Percentiles rank a stretch among this genome's conserved stretches.
phyloP scores from a whole-genome alignment of 1,140 invertebrate species.

The Pinna nobilis region DNA sequence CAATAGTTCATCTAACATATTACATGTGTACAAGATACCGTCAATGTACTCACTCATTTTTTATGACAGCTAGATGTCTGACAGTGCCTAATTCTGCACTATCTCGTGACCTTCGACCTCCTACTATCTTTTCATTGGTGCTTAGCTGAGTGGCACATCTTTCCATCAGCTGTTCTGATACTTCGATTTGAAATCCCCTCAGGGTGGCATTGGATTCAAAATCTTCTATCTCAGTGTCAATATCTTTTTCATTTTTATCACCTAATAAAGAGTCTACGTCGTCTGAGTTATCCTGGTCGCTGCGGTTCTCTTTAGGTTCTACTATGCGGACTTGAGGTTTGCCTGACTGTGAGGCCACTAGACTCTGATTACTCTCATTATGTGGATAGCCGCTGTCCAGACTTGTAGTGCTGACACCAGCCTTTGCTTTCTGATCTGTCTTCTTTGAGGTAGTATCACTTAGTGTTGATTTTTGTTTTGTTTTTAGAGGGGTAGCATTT shows the following conservation, averaged over 20 bases:
- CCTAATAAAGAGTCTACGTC: slow-evolving; percentile 19
- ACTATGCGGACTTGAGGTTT: slow-evolving; percentile 38
- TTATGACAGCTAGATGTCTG: slow-evolving; percentile 61
- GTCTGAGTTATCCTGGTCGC: slow-evolving; percentile 14
- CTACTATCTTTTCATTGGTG: slow-evolving; percentile 67
- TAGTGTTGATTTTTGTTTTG: not conserved
- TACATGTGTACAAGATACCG: not conserved
- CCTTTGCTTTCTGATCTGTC: slow-evolving; percentile 38
- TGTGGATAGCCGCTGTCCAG: slow-evolving; percentile 43
- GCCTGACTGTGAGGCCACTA: not conserved
- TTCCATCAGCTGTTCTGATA: slow-evolving; percentile 65
- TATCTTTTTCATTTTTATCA: slow-evolving; percentile 33
- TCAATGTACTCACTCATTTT: slow-evolving; percentile 56
- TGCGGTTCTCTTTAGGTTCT: slow-evolving; percentile 9
- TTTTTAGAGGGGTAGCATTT: slow-evolving; percentile 11
- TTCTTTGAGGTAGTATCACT: not conserved
- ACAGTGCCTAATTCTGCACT: slow-evolving; percentile 57
- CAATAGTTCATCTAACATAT: not conserved
- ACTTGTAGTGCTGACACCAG: slow-evolving; percentile 32
- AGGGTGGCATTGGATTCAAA: slow-evolving; percentile 67
- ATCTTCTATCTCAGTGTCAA: slow-evolving; percentile 44
- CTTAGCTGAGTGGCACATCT: slow-evolving; percentile 69
- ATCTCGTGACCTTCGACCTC: slow-evolving; percentile 43
- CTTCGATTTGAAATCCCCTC: slow-evolving; percentile 65
- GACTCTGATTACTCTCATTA: slow-evolving; percentile 24